phyloP scores from a whole-genome alignment of 37 sponge, comb jelly and placozoan genomes.

The Ephydatia muelleri region DNA sequence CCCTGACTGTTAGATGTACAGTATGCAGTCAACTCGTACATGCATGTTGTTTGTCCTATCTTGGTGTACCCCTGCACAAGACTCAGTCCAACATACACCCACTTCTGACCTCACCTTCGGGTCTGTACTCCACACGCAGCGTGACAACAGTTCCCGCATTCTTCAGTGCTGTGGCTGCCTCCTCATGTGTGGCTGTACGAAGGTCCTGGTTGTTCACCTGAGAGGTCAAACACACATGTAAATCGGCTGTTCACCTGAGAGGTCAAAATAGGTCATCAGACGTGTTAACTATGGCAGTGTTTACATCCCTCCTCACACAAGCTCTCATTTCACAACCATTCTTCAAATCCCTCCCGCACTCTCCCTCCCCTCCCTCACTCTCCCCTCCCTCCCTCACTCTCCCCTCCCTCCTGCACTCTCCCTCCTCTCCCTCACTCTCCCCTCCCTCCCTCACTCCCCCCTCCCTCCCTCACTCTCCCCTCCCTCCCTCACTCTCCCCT shows the following conservation, averaged over 20 bases:
- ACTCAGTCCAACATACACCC: too few species aligned
- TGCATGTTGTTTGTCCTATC: neutral
- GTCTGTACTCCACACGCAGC: slow-evolving; percentile 73
- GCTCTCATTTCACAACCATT: too few species aligned
- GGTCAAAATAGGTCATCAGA: neutral
- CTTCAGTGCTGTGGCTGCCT: slow-evolving; percentile 83
- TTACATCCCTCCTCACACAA: too few species aligned
- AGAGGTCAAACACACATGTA: neutral
- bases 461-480: too few species aligned
- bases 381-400: neutral
- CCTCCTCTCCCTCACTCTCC: neutral
- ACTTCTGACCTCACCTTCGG: slow-evolving; percentile 33
- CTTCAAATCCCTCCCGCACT: too few species aligned
- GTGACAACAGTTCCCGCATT: slow-evolving; percentile 66
- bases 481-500: too few species aligned
- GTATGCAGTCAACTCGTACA: too few species aligned
- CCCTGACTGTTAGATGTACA: too few species aligned
- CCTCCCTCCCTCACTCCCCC: neutral
- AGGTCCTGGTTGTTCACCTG: slow-evolving; percentile 85
- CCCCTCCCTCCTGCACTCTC: neutral
- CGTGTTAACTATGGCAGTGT: too few species aligned
- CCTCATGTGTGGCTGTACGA: slow-evolving; percentile 74
- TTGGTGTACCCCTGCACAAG: neutral
- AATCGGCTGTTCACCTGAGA: neutral
- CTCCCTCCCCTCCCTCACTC: neutral